Base-by-base conservation (phyloP, 2,797 vertebrate species). In the Peromyscus attwateri region DNA sequence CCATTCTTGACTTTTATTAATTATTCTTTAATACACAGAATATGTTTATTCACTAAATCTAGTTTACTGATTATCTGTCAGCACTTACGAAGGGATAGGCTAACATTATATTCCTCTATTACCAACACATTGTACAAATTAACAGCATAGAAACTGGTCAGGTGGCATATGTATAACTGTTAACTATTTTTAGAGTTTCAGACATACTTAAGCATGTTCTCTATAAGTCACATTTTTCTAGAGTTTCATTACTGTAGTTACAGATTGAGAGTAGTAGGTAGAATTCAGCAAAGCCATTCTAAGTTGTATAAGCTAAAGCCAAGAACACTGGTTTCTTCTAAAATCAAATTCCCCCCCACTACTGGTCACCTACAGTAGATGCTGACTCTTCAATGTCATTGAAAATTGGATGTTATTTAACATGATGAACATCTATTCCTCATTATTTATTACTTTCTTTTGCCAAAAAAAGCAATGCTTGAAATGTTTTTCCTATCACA, bases 401-500 rank as follows among this genome's bases (percentile, higher is more conserved):
- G 66, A 68, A 89, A 95, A 77, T 8, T 68, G 55, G 62, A 27
- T 95, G 96, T 80, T 94, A 49, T 16, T 75, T 46, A 94, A 88
- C 31, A 81, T 55, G 9, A 91, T 66, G 81, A 70, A 87, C 60
- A 94, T 80, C 92, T 55, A 97, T 94, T 80, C 70, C 75, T 76
- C 71, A 68, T 85, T 92, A 95, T 90, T 88, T 94, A 97, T 96
- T 96, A 95, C 21, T 89, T 83, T 49, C 23, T 93, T 89, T 73
- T 16, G 23, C 25, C 5, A 62, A 89, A 91, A 89, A 82, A 75
- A 94, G 55, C 23, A 55, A 64, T 76, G 83, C 90, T 93, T 91
- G 55, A 84, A 94, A 96, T 62, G 55, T 90, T 97, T 96, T 97
- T 96, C 94, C 93, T 92, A 95, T 88, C 85, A 92, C 77, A 64